Percentiles rank a stretch among this genome's conserved stretches.
These are phyloP conservation scores for Drosophila paulistorum DNA, from an alignment of 1,140 invertebrate genomes.

Conservation along the genomic window DNA sequence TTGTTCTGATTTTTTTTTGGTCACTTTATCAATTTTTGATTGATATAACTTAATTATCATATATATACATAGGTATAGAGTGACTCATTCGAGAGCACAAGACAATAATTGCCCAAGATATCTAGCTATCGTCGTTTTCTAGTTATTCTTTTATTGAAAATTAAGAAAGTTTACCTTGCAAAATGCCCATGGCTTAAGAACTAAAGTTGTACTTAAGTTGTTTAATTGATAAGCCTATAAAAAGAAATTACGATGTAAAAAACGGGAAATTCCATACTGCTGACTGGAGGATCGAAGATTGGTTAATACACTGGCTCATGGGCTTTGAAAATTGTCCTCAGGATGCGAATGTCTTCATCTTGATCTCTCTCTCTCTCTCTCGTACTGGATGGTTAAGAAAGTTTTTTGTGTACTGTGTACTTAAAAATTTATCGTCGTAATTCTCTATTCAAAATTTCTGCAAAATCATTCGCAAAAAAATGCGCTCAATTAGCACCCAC, in stretches of 20 bases:
- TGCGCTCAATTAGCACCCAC: constrained; percentile 6
- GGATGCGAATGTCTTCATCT: too few species aligned
- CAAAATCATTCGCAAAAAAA: constrained; percentile 1
- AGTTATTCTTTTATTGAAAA: not conserved
- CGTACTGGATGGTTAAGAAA: not conserved
- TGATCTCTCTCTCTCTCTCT: too few species aligned
- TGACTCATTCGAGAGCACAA: constrained; percentile 1
- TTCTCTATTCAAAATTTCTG: not conserved
- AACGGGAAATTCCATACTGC: too few species aligned
- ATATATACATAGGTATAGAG: not conserved
- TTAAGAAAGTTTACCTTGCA: not conserved
- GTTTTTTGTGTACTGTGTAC: not conserved
- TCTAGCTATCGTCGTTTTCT: not conserved
- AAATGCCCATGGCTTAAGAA: not conserved
- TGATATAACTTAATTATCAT: constrained; percentile 11
- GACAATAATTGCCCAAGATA: not conserved
- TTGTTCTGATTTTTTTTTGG: not conserved
- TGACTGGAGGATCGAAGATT: too few species aligned
- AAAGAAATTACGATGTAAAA: not conserved
- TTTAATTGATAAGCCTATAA: not conserved
- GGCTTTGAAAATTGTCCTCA: too few species aligned
- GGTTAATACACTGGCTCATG: too few species aligned
- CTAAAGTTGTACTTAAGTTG: not conserved
- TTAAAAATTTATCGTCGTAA: not conserved
- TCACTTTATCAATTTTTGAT: constrained; percentile 4